Evolutionary conservation across 2,113 vertebrate species (phyloP), one percentile per base, ranked within the genome.

Genomic region (Chitala chitala): DNA sequence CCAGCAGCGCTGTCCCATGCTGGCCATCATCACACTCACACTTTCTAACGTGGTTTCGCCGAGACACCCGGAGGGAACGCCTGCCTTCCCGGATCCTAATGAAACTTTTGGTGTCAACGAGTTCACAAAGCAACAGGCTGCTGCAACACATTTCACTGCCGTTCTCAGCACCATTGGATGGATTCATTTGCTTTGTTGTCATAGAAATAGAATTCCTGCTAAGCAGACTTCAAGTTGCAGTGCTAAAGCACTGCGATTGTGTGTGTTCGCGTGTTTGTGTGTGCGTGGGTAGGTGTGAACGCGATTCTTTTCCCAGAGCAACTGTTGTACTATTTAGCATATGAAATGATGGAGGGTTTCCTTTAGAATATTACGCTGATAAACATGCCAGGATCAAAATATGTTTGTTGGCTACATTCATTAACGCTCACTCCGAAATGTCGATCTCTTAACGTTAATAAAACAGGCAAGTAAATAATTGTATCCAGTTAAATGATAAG

Each of bases 181-280:
- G 15, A 58, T 42, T 56, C 5, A 9, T 48, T 20, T 8, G 15
- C 15, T 26, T 56, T 72, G 71, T 72, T 72, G 71, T 72, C 71
- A 72, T 72, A 59, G 71, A 48, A 58, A 72, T 61, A 42, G 55
- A 38, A 58, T 22, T 22, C 4, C 26, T n/a, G 42, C n/a, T 2
- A 50, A 46, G 13, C 10, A 36, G 7, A 33, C 69, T 13, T 7
- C 24, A 53, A 31, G 13, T 13, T 26, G 10, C 38, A 40, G 24
- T 1, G 17, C 50, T n/a, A 12, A n/a, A 31, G 38, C 40, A 7
- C 51, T 2, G 26, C 31, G 15, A 20, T 29, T 15, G 31, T 63
- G 59, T 63, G 59, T 42, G 51, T 7, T 22, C 38, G 5, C 1
- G 40, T 42, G 54, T 46, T 36, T 44, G 54, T 72, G 46, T 36